Evolutionary conservation across 37 sponge, comb jelly and placozoan genomes (phyloP).

Genomic region (Theonella swinhoei): DNA sequence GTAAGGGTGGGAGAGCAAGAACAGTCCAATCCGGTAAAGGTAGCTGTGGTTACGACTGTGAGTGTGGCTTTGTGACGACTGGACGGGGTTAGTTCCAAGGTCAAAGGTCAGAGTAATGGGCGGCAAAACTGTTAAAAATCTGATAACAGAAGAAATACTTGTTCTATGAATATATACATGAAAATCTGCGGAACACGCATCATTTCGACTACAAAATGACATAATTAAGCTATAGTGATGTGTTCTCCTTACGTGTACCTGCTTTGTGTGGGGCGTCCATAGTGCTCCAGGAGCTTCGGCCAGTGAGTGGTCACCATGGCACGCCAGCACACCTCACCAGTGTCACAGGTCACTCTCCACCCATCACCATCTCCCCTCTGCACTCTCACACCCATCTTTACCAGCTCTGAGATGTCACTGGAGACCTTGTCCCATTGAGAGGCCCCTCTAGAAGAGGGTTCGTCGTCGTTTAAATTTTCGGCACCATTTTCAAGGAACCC

Average conservation of each 20-base stretch:
- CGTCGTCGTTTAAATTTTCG: neutral
- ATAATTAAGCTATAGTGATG: too few species aligned
- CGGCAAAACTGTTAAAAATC: conserved; percentile 74
- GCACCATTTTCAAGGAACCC: neutral
- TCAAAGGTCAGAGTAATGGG: conserved; percentile 69
- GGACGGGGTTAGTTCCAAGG: conserved; percentile 23
- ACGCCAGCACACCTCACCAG: conserved; percentile 69
- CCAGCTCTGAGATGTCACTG: neutral
- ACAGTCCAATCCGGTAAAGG: neutral
- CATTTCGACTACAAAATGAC: too few species aligned
- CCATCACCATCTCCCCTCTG: neutral
- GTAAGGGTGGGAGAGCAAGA: conserved; percentile 23
- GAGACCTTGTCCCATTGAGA: neutral
- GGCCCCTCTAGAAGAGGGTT: neutral
- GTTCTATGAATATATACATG: too few species aligned
- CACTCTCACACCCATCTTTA: neutral
- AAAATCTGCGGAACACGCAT: too few species aligned
- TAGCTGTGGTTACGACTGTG: neutral
- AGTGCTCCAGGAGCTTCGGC: conserved; percentile 58
- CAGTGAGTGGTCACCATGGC: conserved; percentile 81
- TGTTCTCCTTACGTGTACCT: conserved; percentile 32
- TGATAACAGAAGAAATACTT: neutral
- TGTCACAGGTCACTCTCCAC: conserved; percentile 44
- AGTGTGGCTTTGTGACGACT: neutral
- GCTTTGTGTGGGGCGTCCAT: conserved; percentile 18